Evolutionary conservation across 2,113 vertebrate genomes (phyloP).

Genomic region (Tor tambroides): DNA sequence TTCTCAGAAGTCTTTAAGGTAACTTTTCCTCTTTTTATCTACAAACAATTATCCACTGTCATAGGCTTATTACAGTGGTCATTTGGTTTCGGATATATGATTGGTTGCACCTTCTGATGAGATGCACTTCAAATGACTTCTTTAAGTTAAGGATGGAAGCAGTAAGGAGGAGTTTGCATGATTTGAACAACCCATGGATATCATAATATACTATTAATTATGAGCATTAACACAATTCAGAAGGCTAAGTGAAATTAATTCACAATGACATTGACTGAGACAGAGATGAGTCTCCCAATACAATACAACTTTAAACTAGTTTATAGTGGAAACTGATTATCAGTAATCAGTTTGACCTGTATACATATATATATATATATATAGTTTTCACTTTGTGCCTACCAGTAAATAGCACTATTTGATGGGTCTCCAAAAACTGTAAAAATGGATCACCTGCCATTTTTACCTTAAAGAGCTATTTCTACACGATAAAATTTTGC

Average conservation of each 20-base stretch:
- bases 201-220: not conserved
- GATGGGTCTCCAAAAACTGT: no score
- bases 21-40: not conserved
- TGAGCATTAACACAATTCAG: not conserved
- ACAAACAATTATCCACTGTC: no score
- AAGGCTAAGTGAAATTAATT: not conserved
- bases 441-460: no score
- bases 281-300: no score
- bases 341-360: no score
- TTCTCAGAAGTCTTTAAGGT: constrained; percentile 98
- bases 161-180: no score
- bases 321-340: no score
- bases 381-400: not conserved
- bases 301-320: no score
- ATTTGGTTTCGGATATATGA: not conserved
- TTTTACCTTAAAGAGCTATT: no score
- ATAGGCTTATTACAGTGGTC: not conserved
- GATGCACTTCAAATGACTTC: not conserved
- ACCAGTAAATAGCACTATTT: not conserved
- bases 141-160: not conserved
- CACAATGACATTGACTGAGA: not conserved
- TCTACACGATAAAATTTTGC: no score
- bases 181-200: not conserved
- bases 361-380: no score
- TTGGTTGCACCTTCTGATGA: not conserved